Base-by-base conservation (phyloP, 2,888 invertebrate genomes). In the Ditula angustiorana region DNA sequence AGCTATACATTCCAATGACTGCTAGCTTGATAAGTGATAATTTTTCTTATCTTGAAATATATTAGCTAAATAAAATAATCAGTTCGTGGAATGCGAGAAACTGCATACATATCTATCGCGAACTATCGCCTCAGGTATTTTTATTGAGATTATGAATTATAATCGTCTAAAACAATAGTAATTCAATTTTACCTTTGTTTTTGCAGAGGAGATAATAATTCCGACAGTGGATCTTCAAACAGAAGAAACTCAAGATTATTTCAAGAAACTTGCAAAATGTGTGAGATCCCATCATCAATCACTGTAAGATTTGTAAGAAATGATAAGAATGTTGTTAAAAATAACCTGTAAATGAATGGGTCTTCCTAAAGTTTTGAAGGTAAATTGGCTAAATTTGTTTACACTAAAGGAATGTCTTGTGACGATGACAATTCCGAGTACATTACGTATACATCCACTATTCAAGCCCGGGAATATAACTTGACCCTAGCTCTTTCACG, bases 271-370 rank as follows among this genome's bases (percentile, higher is more conserved):
- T 52, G 5, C 13, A 47, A 58, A 35, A 59, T 35, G 44, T 41
- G 49, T 57, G 58, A 44, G 63, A 41, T 44, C 49, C 61, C n/a
- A n/a, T 7, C 13, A 50, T 63, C 47, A 23, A 37, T 64, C 46
- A 47, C 35, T 52, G 47, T 44, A 47, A 53, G 37, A 47, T 53
- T 56, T 35, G 50, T 58, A 52, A 35, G 7, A 30, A 64, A 26
- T 26, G 28, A 59, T 37, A 64, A 64, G 64, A 53, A 46, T 64
- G 64, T 37, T 46, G 46, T 64, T 46, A 24, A 63, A n/a, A 53
- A 16, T 50, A 60, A 23, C 47, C 49, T 49, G 21, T 49, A 41
- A 26, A 46, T 46, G 13, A 37, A 35, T 28, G 41, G 24, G 63
- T 63, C 63, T 63, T 63, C 63, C 57, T 3, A 46, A 58, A 35